Conservation (phyloP, 2,113 vertebrate genomes). For the Gnathonemus longibarbis region DNA sequence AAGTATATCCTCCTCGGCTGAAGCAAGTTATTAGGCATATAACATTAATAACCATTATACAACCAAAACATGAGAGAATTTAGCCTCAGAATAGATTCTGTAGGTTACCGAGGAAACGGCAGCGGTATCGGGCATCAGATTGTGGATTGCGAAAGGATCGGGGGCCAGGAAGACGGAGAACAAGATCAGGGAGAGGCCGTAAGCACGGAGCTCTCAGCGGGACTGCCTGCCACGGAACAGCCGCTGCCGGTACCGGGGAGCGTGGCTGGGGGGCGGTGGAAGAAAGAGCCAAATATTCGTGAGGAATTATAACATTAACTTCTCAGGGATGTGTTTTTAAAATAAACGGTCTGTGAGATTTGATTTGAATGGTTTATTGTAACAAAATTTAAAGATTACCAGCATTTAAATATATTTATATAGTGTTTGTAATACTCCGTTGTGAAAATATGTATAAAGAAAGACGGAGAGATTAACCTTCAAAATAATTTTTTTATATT, state of each 20-base stretch:
- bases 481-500: background rate
- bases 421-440: conserved; percentile 4
- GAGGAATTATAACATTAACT: conserved; percentile 20
- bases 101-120: conserved; percentile 47
- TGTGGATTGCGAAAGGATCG: conserved; percentile 46
- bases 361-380: background rate
- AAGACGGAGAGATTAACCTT: background rate
- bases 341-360: conserved; percentile 11
- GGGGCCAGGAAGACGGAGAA: conserved; percentile 38
- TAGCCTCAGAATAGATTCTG: conserved; percentile 38
- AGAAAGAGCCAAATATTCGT: conserved; percentile 11
- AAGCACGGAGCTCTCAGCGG: conserved; percentile 37
- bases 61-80: conserved; percentile 50
- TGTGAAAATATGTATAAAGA: background rate
- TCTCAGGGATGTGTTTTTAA: background rate
- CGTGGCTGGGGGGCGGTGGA: conserved; percentile 14
- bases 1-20: background rate
- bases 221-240: conserved; percentile 21
- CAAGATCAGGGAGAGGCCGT: conserved; percentile 43
- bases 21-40: background rate
- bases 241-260: conserved; percentile 22
- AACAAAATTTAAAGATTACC: background rate
- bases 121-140: conserved; percentile 39
- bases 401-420: background rate
- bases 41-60: conserved; percentile 23